Conservation (phyloP, 2,113 vertebrate species). For the Hyperoodon ampullatus region DNA sequence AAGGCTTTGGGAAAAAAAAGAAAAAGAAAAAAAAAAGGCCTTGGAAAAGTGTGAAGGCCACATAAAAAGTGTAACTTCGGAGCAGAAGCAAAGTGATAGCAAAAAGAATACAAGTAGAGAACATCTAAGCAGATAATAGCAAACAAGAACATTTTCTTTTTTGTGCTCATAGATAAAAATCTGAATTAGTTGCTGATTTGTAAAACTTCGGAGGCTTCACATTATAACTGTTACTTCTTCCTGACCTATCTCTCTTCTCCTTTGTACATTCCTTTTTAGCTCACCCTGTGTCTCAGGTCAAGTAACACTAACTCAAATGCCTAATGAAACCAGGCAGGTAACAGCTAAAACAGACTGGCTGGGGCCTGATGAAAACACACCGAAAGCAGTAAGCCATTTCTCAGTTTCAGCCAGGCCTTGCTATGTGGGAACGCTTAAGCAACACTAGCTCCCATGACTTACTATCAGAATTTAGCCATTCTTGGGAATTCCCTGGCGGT, state of each 20-base stretch:
- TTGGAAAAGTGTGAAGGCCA: constrained; percentile 45
- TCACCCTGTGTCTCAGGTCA: neutral
- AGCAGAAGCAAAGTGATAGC: constrained; percentile 30
- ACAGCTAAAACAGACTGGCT: neutral
- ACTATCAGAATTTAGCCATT: neutral
- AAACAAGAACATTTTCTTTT: constrained; percentile 31
- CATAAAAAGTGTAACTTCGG: neutral
- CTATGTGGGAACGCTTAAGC: neutral
- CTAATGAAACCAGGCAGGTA: neutral
- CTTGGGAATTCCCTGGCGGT: neutral
- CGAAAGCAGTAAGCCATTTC: neutral
- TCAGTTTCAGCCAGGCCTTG: neutral
- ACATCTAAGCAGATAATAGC: constrained; percentile 8
- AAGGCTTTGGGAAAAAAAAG: neutral
- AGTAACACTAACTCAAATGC: constrained; percentile 30
- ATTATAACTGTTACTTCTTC: constrained; percentile 4
- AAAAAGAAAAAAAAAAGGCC: neutral
- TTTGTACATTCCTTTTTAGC: constrained; percentile 19
- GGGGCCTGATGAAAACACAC: neutral
- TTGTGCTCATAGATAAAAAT: constrained; percentile 50
- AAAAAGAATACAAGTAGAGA: constrained; percentile 26
- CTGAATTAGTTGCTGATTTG: neutral
- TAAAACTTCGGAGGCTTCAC: neutral
- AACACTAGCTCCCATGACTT: neutral
- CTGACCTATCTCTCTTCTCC: neutral